Evolutionary conservation across 2,888 invertebrate species (phyloP), one percentile per base, ranked within the genome.

Genomic region (Stegana nigrithorax): DNA sequence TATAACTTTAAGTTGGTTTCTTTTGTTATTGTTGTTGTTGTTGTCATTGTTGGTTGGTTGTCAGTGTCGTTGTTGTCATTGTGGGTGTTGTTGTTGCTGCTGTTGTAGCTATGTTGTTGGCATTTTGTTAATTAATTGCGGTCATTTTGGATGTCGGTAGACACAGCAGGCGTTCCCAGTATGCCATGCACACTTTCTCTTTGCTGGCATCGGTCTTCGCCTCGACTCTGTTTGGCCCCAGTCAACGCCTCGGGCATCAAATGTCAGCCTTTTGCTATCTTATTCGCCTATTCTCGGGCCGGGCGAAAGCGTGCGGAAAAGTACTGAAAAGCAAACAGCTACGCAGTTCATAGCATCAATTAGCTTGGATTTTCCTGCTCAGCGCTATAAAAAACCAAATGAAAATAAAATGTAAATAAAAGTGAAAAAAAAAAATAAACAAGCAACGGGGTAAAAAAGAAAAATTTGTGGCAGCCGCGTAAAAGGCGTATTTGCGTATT

Each of bases 91-190:
- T 47, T 47, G 47, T 25, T 23, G 47, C 10, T 4, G 27, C 12
- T 26, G 26, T 47, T 14, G 53, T 19, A n/a, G n/a, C n/a, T n/a
- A n/a, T 36, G 12, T 45, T 58, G 14, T 58, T 45, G 45, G 10
- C 60, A 71, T 58, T 71, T 71, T 69, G 63, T 65, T 79, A 77
- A 76, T 76, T 76, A 76, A 76, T 76, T 76, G 79, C 77, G 76
- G 79, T 79, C 79, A 70, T 66, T 76, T 71, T 71, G 59, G 67
- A 21, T 32, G 19, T 23, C 1, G 36, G n/a, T 32, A 36, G 53
- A 55, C 23, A 36, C 53, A 55, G 23, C 53, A 39, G 10, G 53
- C 5, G 23, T 21, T 5, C 17, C 12, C 50, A 12, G 19, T n/a
- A n/a, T n/a, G n/a, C n/a, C n/a, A n/a, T n/a, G n/a, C n/a, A n/a